phyloP scores from a whole-genome alignment of 1,140 invertebrate genomes.

The Physella acuta region DNA sequence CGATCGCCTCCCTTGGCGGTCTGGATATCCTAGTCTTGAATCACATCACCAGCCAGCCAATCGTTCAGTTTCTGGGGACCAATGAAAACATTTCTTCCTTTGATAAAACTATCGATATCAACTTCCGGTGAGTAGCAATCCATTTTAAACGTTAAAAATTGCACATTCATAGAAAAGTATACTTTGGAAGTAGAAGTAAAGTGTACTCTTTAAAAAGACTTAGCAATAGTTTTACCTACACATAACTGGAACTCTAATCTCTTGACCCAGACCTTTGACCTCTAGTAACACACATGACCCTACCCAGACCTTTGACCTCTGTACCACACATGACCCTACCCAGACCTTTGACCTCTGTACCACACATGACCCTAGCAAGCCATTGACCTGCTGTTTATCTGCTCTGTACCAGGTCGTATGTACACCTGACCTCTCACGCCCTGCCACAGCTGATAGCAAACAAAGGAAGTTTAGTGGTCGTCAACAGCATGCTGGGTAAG shows the following conservation, averaged over 20 bases:
- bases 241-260: background rate
- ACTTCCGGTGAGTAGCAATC: constrained; percentile 35
- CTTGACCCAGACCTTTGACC: background rate
- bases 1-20: constrained; percentile 39
- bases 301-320: no score
- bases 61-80: constrained; percentile 44
- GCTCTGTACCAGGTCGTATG: constrained; percentile 37
- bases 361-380: background rate
- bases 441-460: constrained; percentile 40
- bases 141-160: background rate
- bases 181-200: background rate
- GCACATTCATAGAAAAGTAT: background rate
- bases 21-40: constrained; percentile 54
- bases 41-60: constrained; percentile 44
- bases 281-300: no score
- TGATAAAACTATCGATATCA: constrained; percentile 44
- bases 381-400: background rate
- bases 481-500: constrained; percentile 18
- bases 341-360: no score
- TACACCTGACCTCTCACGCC: constrained; percentile 51
- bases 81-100: constrained; percentile 41
- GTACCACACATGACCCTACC: no score
- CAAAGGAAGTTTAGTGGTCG: constrained; percentile 48
- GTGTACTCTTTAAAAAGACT: background rate
- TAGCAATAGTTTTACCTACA: background rate